Base-by-base conservation (phyloP, 2,888 invertebrate genomes). In the Amblyjoppa fuscipennis region DNA sequence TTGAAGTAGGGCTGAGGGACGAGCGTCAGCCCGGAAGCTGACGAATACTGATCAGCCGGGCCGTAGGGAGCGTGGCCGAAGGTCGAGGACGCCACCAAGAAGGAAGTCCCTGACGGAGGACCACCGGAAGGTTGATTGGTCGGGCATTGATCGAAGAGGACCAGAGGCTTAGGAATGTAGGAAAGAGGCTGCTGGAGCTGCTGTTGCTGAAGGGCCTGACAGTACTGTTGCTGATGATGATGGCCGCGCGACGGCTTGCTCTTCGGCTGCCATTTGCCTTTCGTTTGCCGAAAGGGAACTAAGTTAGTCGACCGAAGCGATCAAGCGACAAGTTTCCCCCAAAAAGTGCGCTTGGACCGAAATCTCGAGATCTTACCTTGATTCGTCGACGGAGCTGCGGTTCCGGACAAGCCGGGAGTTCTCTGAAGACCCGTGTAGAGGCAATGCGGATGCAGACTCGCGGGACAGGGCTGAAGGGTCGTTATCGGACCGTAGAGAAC, bases 1-100 rank as follows among this genome's bases (percentile, higher is more conserved):
- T 93, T 93, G 73, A 89, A 92, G 76, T 91, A 93, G 0, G 92
- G 85, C 66, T 91, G 92, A 0, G 92, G 90, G 51, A 93, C 81
- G 41, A 93, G 71, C 1, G 91, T 75, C 2, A 91, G 79, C 3
- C 88, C 90, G 3, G 91, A 87, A 28, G 88, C 87, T 9, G 83
- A 45, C n/a, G 85, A 89, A 84, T 92, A 93, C 69, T 90, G 89
- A n/a, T 93, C 92, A 41, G 79, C 85, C 2, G 91, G 84, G 25
- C 74, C 83, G 41, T 90, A 91, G 3, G 91, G 89, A 31, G 86
- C 88, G 13, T 90, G 91, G 0, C 90, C 77, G 78, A 91, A 91
- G 5, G 88, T 91, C 2, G 92, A 91, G 0, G 93, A 90, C 0
- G 92, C 85, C 3, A 92, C 88, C 49, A 91, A 74, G 70, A 92